Conservation (phyloP, 1,140 invertebrate genomes). For the Heliconius himera region DNA sequence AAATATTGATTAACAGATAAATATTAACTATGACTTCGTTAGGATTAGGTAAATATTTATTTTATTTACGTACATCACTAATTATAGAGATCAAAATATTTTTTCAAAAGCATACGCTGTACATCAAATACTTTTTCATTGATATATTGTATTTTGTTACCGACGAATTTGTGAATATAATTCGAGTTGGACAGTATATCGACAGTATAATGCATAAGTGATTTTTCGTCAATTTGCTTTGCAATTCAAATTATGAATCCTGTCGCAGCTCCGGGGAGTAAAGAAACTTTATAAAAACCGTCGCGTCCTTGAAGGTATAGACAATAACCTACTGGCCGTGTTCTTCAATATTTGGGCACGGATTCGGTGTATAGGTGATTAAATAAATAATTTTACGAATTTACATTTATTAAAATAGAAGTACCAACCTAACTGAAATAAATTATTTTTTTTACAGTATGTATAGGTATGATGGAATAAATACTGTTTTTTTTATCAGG, state of each 20-base stretch:
- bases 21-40: no score
- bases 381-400: no score
- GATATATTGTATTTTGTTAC: conserved; percentile 45
- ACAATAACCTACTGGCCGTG: conserved; percentile 63
- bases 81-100: not conserved
- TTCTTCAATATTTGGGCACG: conserved; percentile 38
- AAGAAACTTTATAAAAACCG: conserved; percentile 51
- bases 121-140: conserved; percentile 42
- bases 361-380: no score
- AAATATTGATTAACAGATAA: no score
- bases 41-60: not conserved
- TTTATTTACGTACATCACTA: not conserved
- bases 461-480: not conserved
- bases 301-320: conserved; percentile 57
- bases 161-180: conserved; percentile 66
- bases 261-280: conserved; percentile 36
- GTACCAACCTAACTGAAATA: not conserved
- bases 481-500: no score
- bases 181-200: conserved; percentile 49
- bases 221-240: conserved; percentile 64
- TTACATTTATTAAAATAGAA: no score
- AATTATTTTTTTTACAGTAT: not conserved
- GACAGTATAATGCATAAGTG: conserved; percentile 59
- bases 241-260: conserved; percentile 59
- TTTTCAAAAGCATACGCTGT: not conserved